Base-by-base conservation (phyloP, 1,140 invertebrate species). In the Xylocopa sonorina region DNA sequence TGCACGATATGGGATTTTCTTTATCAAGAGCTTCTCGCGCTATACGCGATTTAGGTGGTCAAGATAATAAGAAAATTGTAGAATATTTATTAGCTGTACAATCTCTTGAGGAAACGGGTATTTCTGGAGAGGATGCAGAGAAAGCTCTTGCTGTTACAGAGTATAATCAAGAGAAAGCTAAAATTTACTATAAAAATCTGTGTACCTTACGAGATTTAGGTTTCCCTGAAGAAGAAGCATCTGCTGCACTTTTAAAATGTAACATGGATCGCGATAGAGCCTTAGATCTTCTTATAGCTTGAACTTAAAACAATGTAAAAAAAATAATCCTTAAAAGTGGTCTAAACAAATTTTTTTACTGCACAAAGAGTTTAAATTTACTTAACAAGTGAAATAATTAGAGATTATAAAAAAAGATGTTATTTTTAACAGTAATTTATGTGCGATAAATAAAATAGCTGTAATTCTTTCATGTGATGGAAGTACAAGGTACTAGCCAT, bases 211-310 rank as follows among this genome's bases (percentile, higher is more conserved):
- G 96, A 91, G 96, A 97, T 89, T 93, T 98, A 51, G 97, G 97
- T 29, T 98, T 98, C 90, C 92, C 95, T 1, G 96, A 97, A 93
- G 94, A 95, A 41, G 94, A 95, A 87, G 96, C 96, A 24, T 95
- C 95, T 1, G 94, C 94, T 72, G 97, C 97, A 46, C 93, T 98
- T 32, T 89, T 96, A 14, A 95, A 95, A 87, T 95, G 95, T 88
- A 94, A 97, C 89, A 96, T 97, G 88, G 96, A 98, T 93, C 94
- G 96, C 86, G 97, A 98, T 87, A 97, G 96, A 93, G 97, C 97
- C 43, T 93, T 98, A 84, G 97, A 98, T 92, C 95, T 95, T 90
- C 93, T 98, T 75, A 95, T 97, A 87, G 95, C 95, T 87, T 97
- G 95, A 94, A 75, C 72, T 3, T 21, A 71, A 9, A 50, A 64